Evolutionary conservation across 2,888 invertebrate genomes (phyloP), one percentile per base, ranked within the genome.

Genomic region (Schizaphis graminum): DNA sequence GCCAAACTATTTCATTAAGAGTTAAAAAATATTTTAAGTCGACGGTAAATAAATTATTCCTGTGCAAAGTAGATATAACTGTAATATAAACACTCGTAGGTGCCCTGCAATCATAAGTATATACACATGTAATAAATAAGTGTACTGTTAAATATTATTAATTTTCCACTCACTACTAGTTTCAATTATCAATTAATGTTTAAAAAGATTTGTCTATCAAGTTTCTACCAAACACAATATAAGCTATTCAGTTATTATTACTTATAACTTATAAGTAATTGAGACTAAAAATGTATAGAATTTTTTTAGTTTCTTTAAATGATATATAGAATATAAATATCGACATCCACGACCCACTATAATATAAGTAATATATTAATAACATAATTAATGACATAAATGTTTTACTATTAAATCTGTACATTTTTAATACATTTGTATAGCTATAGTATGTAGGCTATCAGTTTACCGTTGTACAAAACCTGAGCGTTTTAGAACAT

Each of bases 21-120:
- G 35, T 86, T 86, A 3, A 84, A 94, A 67, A 94, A 88, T 16
- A 91, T 89, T 92, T 56, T 44, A 84, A 47, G 61, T 13, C 0
- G 21, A 35, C 47, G 7, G 13, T 49, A 41, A 61, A 89, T 67
- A 85, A 92, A 86, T 28, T 1, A 87, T 35, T 7, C n/a, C 3
- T 35, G 85, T 67, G 90, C 57, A 93, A 61, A 93, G 49, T 91
- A 77, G 56, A 87, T 87, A 93, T 53, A 93, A 90, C 77, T 67
- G 49, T 89, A 89, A 90, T 41, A 56, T 57, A 57, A 61, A 53
- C 8, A 47, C n/a, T 67, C 49, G 26, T 53, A 35, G 57, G 56
- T 88, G 41, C 24, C 24, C 21, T 53, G 53, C 77, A 94, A 28
- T 84, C 67, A 57, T 57, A 91, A 86, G n/a, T 57, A 13, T 91